Conservation (phyloP, 1,140 invertebrate genomes). For the Phymastichus coffea region DNA sequence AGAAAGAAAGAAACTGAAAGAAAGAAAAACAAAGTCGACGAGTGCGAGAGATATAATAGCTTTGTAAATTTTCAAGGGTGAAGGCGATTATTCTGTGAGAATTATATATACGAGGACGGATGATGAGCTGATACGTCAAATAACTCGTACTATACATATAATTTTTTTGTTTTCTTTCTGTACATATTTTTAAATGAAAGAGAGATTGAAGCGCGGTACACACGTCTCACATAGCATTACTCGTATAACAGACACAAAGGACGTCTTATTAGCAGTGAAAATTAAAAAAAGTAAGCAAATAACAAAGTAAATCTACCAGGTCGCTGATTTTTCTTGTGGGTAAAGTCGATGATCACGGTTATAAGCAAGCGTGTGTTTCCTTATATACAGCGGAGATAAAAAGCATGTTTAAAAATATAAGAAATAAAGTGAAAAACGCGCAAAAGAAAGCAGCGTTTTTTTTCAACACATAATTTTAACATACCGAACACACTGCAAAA, state of each 20-base stretch:
- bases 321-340: slow-evolving; percentile 11
- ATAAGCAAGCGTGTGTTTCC: too few species aligned
- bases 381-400: too few species aligned
- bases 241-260: slow-evolving; percentile 11
- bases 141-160: slow-evolving; percentile 21
- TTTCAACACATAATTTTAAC: slow-evolving; percentile 28
- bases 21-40: too few species aligned
- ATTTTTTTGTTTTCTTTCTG: slow-evolving; percentile 26
- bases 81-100: slow-evolving; percentile 29
- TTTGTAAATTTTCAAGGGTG: too few species aligned
- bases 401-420: slow-evolving; percentile 6
- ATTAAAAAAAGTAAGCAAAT: slow-evolving; percentile 1
- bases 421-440: slow-evolving; percentile 23
- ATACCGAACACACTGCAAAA: slow-evolving; percentile 26
- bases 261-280: slow-evolving; percentile 15
- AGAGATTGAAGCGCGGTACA: background rate
- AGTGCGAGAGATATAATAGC: slow-evolving; percentile 20
- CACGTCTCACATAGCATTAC: slow-evolving; percentile 3
- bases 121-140: too few species aligned
- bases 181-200: slow-evolving; percentile 27
- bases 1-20: too few species aligned
- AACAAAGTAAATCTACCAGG: slow-evolving; percentile 13
- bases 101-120: too few species aligned
- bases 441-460: slow-evolving; percentile 22
- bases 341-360: too few species aligned